Base-by-base conservation (phyloP, 2,797 vertebrate genomes). In the Clangula hyemalis region DNA sequence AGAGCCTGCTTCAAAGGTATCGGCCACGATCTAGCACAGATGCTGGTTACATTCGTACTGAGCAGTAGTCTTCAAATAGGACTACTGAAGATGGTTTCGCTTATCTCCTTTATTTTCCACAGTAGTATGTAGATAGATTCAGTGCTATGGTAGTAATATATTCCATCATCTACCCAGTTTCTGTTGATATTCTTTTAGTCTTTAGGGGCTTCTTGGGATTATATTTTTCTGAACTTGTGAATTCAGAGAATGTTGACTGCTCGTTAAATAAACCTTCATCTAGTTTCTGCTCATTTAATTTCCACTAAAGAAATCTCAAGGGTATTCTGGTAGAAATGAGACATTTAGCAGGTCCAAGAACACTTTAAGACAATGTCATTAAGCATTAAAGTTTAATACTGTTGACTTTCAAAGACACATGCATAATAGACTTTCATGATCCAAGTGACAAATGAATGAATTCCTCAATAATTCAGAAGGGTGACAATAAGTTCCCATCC, bases 371-470 rank as follows among this genome's bases (percentile, higher is more conserved):
- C 75, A 96, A 95, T 73, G 56, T 84, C 85, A 92, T 90, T 92
- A 96, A 69, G 62, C 58, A 95, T 96, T 90, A 95, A 96, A 89
- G 65, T 96, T 96, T 97, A 92, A 97, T 94, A 75, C 58, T 94
- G 92, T 95, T 97, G 94, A 87, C 84, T 94, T 95, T 93, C 62
- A 94, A 65, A 93, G 75, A 72, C 57, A 89, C 45, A 80, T 53
- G 27, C 81, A 72, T 95, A 95, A 96, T 93, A 89, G 84, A 93
- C 66, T 95, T 94, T 83, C 45, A 87, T 18, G 47, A 92, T 69
- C 39, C 75, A 70, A 85, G 91, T 89, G 84, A 95, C 96, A 96
- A 96, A 97, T 87, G 93, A 96, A 96, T 94, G 74, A 94, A 95
- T 92, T 87, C 49, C 81, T 96, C 91, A 96, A 93, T 97, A 96